phyloP scores from a whole-genome alignment of 2,113 vertebrate species.

The Azemiops feae region DNA sequence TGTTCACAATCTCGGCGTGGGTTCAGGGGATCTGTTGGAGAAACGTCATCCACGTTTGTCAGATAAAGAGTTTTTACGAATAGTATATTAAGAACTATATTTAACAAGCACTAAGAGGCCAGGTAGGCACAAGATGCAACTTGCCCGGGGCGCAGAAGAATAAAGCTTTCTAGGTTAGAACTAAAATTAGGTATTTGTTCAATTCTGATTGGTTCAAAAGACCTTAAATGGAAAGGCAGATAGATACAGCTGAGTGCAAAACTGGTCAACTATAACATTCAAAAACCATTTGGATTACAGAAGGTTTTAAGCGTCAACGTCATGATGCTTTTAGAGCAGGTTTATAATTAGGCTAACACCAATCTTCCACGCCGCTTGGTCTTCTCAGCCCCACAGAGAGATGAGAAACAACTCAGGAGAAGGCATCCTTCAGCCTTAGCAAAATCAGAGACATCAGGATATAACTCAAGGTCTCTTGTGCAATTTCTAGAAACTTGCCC shows the following conservation, averaged over 20 bases:
- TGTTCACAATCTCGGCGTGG: slow-evolving; percentile 68
- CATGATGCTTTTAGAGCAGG: background rate
- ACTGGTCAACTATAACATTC: background rate
- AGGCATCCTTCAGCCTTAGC: background rate
- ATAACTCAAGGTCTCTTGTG: background rate
- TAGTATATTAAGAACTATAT: slow-evolving; percentile 32
- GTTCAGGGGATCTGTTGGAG: slow-evolving; percentile 55
- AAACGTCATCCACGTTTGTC: slow-evolving; percentile 44
- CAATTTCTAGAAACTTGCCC: slow-evolving; percentile 18
- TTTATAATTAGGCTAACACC: background rate
- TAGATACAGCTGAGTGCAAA: slow-evolving; percentile 21
- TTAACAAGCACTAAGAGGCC: slow-evolving; percentile 35
- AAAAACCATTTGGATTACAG: slow-evolving; percentile 11
- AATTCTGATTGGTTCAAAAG: background rate
- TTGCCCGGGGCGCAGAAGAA: background rate
- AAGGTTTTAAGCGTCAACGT: slow-evolving; percentile 6
- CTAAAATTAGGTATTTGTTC: slow-evolving; percentile 30
- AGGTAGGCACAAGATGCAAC: slow-evolving; percentile 1
- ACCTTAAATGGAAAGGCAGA: slow-evolving; percentile 19
- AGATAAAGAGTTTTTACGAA: slow-evolving; percentile 20
- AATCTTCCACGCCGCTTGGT: background rate
- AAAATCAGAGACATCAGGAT: slow-evolving; percentile 12
- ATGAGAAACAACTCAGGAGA: background rate
- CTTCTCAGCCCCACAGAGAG: background rate
- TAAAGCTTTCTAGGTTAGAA: slow-evolving; percentile 16